Percentiles rank a stretch among this genome's conserved stretches.
These are phyloP conservation scores for Bettongia penicillata DNA, from an alignment of 2,113 vertebrate species.

Conservation along the genomic window DNA sequence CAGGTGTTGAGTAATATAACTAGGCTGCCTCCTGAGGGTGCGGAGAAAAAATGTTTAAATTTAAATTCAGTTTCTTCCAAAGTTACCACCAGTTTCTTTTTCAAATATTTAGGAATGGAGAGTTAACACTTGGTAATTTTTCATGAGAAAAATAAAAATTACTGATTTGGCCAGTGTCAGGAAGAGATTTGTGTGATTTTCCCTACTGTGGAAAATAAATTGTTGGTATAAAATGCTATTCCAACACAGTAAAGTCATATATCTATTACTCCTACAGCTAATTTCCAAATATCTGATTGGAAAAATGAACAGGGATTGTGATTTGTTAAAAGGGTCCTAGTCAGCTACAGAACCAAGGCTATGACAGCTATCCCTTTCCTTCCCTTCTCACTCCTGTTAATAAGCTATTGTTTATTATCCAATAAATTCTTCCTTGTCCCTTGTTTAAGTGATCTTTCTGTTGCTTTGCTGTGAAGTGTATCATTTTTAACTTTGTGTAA, in stretches of 20 bases:
- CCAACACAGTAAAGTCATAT: not conserved
- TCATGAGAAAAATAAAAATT: not conserved
- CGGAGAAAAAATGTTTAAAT: not conserved
- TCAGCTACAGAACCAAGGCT: slow-evolving; percentile 10
- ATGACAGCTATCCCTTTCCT: slow-evolving; percentile 26
- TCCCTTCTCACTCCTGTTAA: not conserved
- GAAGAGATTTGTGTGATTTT: slow-evolving; percentile 28
- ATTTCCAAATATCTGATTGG: slow-evolving; percentile 27
- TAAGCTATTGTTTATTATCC: not conserved
- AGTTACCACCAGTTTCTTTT: not conserved
- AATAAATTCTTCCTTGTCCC: slow-evolving; percentile 36
- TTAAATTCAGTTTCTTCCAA: not conserved
- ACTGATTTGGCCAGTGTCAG: slow-evolving; percentile 10
- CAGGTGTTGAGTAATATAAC: not conserved
- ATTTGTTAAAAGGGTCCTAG: not conserved
- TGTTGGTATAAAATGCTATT: slow-evolving; percentile 15
- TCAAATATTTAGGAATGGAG: not conserved
- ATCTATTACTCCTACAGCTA: slow-evolving; percentile 39
- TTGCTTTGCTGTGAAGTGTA: slow-evolving; percentile 49
- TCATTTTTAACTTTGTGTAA: not conserved
- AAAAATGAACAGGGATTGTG: slow-evolving; percentile 60
- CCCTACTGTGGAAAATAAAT: slow-evolving; percentile 19
- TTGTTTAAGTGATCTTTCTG: slow-evolving; percentile 15
- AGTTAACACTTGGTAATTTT: not conserved
- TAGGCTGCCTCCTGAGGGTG: not conserved